A percentile compares a stretch with the other conserved stretches of the same genome.
Conservation (phyloP, 2,888 invertebrate genomes). For the Ypsolopha scabrella region DNA sequence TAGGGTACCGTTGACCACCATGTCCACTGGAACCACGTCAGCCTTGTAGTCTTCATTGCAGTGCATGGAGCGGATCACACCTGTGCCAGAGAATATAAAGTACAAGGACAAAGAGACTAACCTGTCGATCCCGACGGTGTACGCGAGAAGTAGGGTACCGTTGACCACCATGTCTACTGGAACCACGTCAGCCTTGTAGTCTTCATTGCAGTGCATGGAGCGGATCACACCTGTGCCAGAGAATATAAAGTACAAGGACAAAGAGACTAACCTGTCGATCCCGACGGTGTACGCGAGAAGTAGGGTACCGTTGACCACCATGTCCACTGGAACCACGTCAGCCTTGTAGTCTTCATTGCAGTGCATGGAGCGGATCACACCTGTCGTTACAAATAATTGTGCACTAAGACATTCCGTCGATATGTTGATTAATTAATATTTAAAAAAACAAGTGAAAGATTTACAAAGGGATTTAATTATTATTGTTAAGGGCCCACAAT, state of each 20-base stretch:
- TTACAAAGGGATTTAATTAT: not conserved
- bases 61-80: slow-evolving; percentile 86
- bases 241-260: no score
- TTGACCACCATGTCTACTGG: slow-evolving; percentile 85
- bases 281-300: slow-evolving; percentile 76
- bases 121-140: slow-evolving; percentile 64
- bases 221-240: slow-evolving; percentile 82
- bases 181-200: slow-evolving; percentile 75
- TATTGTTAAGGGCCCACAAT: no score
- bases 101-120: slow-evolving; percentile 16
- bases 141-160: slow-evolving; percentile 81
- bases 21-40: slow-evolving; percentile 84
- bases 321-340: slow-evolving; percentile 84
- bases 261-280: slow-evolving; percentile 33
- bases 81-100: no score
- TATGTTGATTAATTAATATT: no score
- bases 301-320: slow-evolving; percentile 84
- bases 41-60: slow-evolving; percentile 73
- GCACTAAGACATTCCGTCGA: no score
- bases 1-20: slow-evolving; percentile 83
- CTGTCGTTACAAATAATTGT: slow-evolving; percentile 21
- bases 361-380: slow-evolving; percentile 86
- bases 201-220: slow-evolving; percentile 80
- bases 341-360: slow-evolving; percentile 73
- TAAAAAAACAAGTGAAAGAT: not conserved